Evolutionary conservation across 92 coral and sea anemone species (phyloP).

Genomic region (Pocillopora meandrina): DNA sequence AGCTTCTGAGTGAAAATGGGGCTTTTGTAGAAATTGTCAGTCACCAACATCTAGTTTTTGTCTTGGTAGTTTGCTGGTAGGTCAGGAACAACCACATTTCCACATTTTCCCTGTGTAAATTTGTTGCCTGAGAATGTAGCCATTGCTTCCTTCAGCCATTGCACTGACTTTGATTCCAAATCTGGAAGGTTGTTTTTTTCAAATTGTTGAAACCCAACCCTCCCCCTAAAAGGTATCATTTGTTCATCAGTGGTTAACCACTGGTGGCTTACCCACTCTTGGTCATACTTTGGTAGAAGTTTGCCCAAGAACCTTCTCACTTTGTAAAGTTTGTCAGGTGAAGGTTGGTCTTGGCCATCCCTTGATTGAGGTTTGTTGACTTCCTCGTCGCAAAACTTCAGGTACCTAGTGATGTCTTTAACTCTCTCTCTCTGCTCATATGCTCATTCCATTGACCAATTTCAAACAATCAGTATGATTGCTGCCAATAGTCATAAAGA

Average conservation of each 20-base stretch:
- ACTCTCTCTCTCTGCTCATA: conserved; percentile 13
- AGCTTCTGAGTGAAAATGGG: conserved; percentile 18
- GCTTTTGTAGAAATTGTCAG: conserved; percentile 31
- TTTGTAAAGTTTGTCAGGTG: conserved; percentile 28
- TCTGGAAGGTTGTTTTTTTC: conserved; percentile 20
- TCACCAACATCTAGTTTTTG: conserved; percentile 2
- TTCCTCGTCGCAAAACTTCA: conserved; percentile 31
- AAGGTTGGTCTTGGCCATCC: conserved; percentile 29
- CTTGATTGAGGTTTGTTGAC: conserved; percentile 22
- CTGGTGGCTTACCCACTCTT: conserved; percentile 32
- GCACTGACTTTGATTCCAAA: conserved; percentile 30
- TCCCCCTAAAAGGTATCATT: conserved; percentile 28
- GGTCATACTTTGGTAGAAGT: conserved; percentile 28
- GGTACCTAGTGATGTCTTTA: conserved; percentile 19
- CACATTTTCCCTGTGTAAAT: conserved; percentile 11
- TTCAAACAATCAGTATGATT: conserved; percentile 21
- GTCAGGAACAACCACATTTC: conserved; percentile 21
- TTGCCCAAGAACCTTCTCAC: conserved; percentile 33
- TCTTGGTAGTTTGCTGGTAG: conserved; percentile 2
- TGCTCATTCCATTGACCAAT: conserved; percentile 10
- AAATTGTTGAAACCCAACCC: conserved; percentile 23
- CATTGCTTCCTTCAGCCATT: conserved; percentile 25
- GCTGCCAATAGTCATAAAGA: conserved; percentile 18
- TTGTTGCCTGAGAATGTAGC: conserved; percentile 30
- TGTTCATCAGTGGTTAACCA: conserved; percentile 31